phyloP scores from a whole-genome alignment of 2,113 vertebrate species.

The Notechis scutatus region DNA sequence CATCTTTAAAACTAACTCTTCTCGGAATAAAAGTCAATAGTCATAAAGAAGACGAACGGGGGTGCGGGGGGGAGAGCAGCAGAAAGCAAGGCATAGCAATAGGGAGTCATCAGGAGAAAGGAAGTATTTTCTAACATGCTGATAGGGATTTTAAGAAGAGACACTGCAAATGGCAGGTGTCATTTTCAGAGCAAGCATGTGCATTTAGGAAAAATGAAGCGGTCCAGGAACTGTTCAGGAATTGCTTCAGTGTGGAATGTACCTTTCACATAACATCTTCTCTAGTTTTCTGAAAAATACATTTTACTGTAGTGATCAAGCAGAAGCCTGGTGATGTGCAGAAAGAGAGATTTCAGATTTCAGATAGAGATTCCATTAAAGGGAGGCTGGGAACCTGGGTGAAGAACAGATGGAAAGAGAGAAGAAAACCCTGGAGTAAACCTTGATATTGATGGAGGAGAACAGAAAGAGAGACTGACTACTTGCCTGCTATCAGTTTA shows the following conservation, averaged over 20 bases:
- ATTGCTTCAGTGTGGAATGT: not conserved
- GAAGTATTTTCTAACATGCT: not conserved
- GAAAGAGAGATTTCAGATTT: not conserved
- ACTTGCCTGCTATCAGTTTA: not conserved
- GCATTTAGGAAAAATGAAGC: not conserved
- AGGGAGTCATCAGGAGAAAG: not conserved
- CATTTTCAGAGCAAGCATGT: not conserved
- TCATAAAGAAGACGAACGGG: conserved; percentile 29
- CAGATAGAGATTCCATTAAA: not conserved
- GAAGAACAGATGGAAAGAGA: not conserved
- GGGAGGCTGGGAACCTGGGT: not conserved
- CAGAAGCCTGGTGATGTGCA: not conserved
- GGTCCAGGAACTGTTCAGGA: not conserved
- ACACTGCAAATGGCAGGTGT: not conserved
- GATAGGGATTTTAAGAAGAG: not conserved
- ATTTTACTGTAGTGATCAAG: not conserved
- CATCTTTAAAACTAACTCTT: conserved; percentile 20
- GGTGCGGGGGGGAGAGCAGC: not conserved
- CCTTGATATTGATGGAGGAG: not conserved
- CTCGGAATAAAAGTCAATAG: conserved; percentile 10
- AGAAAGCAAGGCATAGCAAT: conserved; percentile 8
- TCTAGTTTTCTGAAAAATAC: not conserved
- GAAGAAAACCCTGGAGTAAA: not conserved
- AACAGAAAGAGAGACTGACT: not conserved
- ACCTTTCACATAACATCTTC: not conserved